These are phyloP conservation scores for Charadrius vociferus DNA, from an alignment of 2,113 vertebrate species.

Conservation along the genomic window DNA sequence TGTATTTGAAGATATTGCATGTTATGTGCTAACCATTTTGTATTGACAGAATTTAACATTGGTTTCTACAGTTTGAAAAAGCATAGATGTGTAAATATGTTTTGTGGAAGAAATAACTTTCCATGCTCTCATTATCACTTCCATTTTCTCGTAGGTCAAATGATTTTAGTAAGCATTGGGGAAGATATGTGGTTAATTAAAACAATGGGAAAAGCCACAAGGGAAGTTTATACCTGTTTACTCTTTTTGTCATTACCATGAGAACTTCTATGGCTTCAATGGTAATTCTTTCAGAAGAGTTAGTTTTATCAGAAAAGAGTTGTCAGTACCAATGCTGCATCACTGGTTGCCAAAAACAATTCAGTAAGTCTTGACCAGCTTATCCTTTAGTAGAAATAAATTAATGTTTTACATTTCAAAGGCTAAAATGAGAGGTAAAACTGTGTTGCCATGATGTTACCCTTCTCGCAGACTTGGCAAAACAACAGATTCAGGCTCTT, in stretches of 20 bases:
- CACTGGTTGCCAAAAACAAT: background rate
- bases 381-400: background rate
- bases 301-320: background rate
- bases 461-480: background rate
- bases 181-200: background rate
- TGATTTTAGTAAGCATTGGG: background rate
- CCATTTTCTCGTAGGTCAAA: background rate
- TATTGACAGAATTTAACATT: background rate
- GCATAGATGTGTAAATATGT: background rate
- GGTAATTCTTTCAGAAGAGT: background rate
- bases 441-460: background rate
- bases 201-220: background rate
- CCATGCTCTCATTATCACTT: rapidly evolving
- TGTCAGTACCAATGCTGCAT: background rate
- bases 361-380: background rate
- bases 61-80: background rate
- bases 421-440: background rate
- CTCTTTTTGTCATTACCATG: too few relatives aligned
- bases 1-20: background rate
- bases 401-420: background rate
- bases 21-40: background rate
- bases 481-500: background rate
- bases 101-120: background rate
- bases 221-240: background rate
- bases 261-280: background rate